Evolutionary conservation across 2,888 invertebrate genomes (phyloP), one percentile per base, ranked within the genome.

Genomic region (Napeogenes inachia): DNA sequence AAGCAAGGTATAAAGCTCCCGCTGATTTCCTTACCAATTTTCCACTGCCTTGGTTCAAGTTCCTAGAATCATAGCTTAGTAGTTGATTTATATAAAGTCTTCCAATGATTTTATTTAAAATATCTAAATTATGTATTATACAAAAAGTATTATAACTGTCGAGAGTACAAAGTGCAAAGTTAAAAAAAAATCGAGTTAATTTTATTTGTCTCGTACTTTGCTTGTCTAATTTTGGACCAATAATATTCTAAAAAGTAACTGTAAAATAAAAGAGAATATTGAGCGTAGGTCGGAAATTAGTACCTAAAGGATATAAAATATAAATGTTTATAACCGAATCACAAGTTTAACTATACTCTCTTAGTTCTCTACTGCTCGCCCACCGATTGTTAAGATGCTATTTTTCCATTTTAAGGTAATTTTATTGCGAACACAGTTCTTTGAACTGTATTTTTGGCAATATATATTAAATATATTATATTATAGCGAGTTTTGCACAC

Each of bases 271-370:
- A 30, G 3, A 13, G 30, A 30, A 50, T 50, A 12, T n/a, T 35
- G 56, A 38, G 57, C 64, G 67, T 68, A 61, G 68, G 68, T 32
- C 35, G 58, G 59, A 59, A 56, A 65, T 60, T 59, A 58, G 57
- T 33, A 42, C 42, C 42, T 42, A 56, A 62, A 57, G 63, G 67
- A 64, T 68, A 66, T 64, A 61, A 65, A 69, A 68, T 70, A 65
- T 63, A 69, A 72, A 70, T 70, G 64, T 68, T 76, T 66, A 68
- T 67, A 63, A 21, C 68, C 61, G 68, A 71, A 84, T 77, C 70
- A 73, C 46, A 75, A 75, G 80, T 77, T 83, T 82, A 80, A 76
- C 78, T 73, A 77, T 80, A 80, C 77, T 80, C 75, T 76, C 77
- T 73, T 75, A 77, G 76, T 79, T 82, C 21, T 78, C 79, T 77